Evolutionary conservation across 2,888 invertebrate genomes (phyloP).

Genomic region (Laothoe populi): DNA sequence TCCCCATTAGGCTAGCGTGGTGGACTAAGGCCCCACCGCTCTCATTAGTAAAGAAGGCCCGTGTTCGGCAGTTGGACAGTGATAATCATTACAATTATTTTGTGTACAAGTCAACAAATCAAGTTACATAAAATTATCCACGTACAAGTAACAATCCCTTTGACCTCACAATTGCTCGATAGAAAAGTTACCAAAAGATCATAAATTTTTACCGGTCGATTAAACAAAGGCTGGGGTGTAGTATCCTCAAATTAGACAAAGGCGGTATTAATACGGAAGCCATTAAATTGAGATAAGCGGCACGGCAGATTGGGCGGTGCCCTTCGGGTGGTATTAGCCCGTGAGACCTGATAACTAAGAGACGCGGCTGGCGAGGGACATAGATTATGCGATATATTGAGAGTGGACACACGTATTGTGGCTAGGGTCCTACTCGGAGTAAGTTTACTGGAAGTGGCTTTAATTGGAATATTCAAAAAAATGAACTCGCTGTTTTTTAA

Average conservation of each 20-base stretch:
- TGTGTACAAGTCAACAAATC: neutral
- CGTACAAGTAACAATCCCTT: neutral
- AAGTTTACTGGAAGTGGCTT: neutral
- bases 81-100: no score
- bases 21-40: no score
- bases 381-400: constrained; percentile 51
- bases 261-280: constrained; percentile 82
- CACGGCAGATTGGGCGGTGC: constrained; percentile 79
- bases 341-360: constrained; percentile 81
- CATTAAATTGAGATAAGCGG: constrained; percentile 84
- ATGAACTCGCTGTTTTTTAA: no score
- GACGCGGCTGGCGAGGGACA: constrained; percentile 63
- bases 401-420: constrained; percentile 27
- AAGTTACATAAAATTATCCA: neutral
- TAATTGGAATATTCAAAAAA: neutral
- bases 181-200: constrained; percentile 37
- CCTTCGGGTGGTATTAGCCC: constrained; percentile 80
- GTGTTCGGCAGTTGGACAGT: no score
- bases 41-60: no score
- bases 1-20: no score
- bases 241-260: constrained; percentile 81
- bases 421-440: neutral
- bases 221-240: constrained; percentile 68
- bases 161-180: neutral
- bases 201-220: constrained; percentile 78